These are phyloP conservation scores for Opisthocomus hoazin DNA, from an alignment of 2,113 vertebrate species.

Conservation along the genomic window DNA sequence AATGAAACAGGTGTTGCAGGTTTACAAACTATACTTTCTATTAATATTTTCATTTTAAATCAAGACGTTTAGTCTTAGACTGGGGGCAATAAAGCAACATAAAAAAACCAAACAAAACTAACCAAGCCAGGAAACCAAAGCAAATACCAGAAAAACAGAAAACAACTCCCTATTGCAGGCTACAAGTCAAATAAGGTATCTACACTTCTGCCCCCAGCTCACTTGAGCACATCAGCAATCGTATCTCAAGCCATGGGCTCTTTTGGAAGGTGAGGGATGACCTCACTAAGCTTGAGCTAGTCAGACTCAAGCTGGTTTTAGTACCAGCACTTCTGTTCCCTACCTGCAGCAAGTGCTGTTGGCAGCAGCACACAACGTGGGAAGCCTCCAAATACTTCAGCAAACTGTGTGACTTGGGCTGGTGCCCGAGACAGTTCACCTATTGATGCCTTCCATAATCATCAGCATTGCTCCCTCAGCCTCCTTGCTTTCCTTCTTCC, in stretches of 20 bases:
- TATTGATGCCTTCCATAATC: not conserved
- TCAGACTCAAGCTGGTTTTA: not conserved
- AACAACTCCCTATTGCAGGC: not conserved
- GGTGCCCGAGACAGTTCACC: not conserved
- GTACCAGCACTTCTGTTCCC: not conserved
- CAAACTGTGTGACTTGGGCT: not conserved
- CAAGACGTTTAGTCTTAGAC: not conserved
- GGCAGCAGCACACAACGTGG: not conserved
- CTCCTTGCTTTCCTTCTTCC: not conserved
- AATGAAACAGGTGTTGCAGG: not conserved
- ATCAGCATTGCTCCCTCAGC: not conserved
- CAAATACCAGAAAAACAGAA: not conserved
- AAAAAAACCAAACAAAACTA: not conserved
- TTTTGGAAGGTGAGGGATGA: not conserved
- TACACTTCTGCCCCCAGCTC: not conserved
- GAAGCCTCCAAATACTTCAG: not conserved
- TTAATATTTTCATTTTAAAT: not conserved
- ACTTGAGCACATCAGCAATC: not conserved
- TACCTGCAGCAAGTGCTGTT: not conserved
- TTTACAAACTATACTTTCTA: not conserved
- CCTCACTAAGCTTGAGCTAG: not conserved
- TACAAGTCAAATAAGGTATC: not conserved
- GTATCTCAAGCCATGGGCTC: fast-evolving
- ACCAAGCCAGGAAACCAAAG: not conserved
- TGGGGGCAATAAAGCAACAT: not conserved